A percentile compares a stretch with the other conserved stretches of the same genome.
Evolutionary conservation across 2,888 invertebrate genomes (phyloP).

Genomic region (Dastarcus helophoroides): DNA sequence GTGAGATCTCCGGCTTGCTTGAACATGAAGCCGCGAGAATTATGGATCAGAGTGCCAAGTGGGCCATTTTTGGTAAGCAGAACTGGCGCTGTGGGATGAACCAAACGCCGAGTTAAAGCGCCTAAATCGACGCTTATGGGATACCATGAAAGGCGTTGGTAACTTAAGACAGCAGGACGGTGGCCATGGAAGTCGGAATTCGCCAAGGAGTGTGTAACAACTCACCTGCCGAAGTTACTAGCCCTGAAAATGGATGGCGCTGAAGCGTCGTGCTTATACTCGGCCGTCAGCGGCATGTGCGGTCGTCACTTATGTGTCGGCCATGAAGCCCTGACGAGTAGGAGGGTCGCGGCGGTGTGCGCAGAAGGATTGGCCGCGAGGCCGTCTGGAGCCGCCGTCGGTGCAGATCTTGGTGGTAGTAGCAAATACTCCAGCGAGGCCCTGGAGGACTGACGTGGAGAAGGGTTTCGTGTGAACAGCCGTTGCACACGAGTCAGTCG

Average conservation of each 20-base stretch:
- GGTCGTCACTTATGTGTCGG: conserved; percentile 25
- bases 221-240: conserved; percentile 50
- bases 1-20: conserved; percentile 52
- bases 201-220: conserved; percentile 41
- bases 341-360: conserved; percentile 44
- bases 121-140: conserved; percentile 49
- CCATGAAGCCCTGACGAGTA: conserved; percentile 50
- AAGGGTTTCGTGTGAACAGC: conserved; percentile 49
- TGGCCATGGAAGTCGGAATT: conserved; percentile 67
- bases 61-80: conserved; percentile 67
- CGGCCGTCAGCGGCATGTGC: conserved; percentile 29
- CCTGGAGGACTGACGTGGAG: conserved; percentile 45
- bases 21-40: conserved; percentile 41
- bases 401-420: too few relatives aligned
- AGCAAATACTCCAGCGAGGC: conserved; percentile 48
- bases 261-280: conserved; percentile 45
- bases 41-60: conserved; percentile 49
- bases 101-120: conserved; percentile 60
- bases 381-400: conserved; percentile 43
- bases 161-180: conserved; percentile 49
- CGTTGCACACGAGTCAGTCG: conserved; percentile 47
- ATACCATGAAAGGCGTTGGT: conserved; percentile 51
- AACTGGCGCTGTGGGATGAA: conserved; percentile 72
- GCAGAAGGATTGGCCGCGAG: conserved; percentile 49
- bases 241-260: conserved; percentile 56